A percentile compares a stretch with the other conserved stretches of the same genome.
These are phyloP conservation scores for Lepeophtheirus nordmannii DNA, from an alignment of 2,888 invertebrate species.

Conservation along the genomic window DNA sequence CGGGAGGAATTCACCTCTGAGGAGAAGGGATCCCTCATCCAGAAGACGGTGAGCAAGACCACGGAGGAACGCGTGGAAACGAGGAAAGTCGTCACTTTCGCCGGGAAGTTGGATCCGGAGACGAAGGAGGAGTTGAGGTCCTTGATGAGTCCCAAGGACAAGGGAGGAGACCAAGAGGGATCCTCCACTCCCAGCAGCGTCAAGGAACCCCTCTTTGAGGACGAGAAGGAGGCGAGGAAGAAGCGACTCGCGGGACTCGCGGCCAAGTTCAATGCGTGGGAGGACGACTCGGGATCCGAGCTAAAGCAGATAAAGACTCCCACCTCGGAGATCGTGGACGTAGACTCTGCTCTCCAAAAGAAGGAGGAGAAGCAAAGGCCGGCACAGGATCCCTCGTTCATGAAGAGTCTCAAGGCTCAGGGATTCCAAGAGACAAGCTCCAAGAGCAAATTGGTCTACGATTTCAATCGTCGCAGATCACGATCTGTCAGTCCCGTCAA, in stretches of 20 bases:
- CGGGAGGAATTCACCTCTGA: background rate
- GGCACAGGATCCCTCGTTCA: constrained; percentile 8
- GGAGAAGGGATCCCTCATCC: background rate
- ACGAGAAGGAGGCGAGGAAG: background rate
- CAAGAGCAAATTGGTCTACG: constrained; percentile 59
- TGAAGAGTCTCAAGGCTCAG: constrained; percentile 44
- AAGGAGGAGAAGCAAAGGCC: background rate
- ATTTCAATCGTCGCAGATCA: constrained; percentile 40
- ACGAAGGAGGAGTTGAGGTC: background rate
- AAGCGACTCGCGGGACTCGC: background rate
- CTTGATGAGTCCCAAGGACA: background rate
- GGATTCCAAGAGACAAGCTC: constrained; percentile 63
- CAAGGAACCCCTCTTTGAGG: background rate
- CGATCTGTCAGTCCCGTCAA: background rate
- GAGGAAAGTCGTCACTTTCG: background rate
- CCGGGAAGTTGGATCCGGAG: background rate
- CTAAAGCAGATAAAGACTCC: no score
- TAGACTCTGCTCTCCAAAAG: background rate
- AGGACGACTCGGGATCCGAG: background rate
- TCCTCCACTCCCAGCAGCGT: no score
- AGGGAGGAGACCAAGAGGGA: no score
- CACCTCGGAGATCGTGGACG: background rate
- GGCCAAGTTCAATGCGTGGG: background rate
- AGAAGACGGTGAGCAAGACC: background rate
- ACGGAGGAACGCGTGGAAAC: background rate